A percentile compares a stretch with the other conserved stretches of the same genome.
Conservation (phyloP, 1,140 invertebrate species). For the Lanistes nyassanus region DNA sequence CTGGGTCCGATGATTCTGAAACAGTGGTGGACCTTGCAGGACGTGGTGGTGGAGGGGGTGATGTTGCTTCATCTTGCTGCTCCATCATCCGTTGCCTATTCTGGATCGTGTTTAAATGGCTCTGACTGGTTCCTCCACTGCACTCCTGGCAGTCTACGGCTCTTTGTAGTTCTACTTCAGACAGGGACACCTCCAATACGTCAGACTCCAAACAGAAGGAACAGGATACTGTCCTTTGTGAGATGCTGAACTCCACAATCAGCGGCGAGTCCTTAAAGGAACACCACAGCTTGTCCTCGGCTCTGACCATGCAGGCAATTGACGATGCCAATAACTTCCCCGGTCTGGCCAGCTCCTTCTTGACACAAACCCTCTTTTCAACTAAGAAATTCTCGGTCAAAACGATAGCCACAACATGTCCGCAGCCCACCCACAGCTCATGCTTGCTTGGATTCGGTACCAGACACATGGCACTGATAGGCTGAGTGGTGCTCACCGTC, state of each 20-base stretch:
- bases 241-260: constrained; percentile 33
- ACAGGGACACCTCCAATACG: constrained; percentile 5
- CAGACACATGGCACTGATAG: constrained; percentile 12
- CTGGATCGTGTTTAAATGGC: neutral
- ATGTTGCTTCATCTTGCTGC: neutral
- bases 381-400: constrained; percentile 26
- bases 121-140: neutral
- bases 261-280: constrained; percentile 27
- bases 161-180: neutral
- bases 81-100: neutral
- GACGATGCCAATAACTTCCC: neutral
- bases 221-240: neutral
- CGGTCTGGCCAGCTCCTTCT: constrained; percentile 1
- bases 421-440: constrained; percentile 44
- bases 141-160: neutral
- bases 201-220: constrained; percentile 7
- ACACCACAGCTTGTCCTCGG: constrained; percentile 38
- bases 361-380: constrained; percentile 29
- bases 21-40: neutral
- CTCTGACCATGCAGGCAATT: constrained; percentile 6
- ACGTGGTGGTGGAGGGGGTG: constrained; percentile 1
- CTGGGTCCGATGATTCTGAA: no score
- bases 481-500: neutral
- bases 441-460: constrained; percentile 2
- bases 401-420: constrained; percentile 33